Base-by-base conservation (phyloP, 2,797 vertebrate species). In the Nothura maculosa region DNA sequence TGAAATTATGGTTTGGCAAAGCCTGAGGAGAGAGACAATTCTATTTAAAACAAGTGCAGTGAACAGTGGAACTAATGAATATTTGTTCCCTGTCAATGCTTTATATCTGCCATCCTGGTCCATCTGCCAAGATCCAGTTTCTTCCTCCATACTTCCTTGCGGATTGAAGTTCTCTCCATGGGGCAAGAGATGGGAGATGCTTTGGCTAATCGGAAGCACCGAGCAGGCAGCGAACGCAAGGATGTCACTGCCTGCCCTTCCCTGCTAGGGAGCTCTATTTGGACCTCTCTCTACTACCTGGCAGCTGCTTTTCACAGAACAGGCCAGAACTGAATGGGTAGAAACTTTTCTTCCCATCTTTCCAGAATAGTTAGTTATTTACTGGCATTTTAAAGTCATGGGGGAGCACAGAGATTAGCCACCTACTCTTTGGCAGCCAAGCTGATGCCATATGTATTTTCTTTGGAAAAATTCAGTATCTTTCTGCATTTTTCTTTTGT, bases 21-120 rank as follows among this genome's bases (percentile, higher is more conserved):
- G 17, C n/a, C 60, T 73, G 70, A 86, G 27, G 36, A 38, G 70
- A 78, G 30, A 60, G 30, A 55, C 54, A 55, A 8, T 6, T 87
- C 6, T 70, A 0, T 85, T 74, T 75, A 55, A 77, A 87, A 34
- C 5, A 17, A n/a, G 18, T 14, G 16, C 55, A 73, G 22, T 21
- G 20, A 76, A 45, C 10, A 24, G 38, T 0, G 0, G 62, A 67
- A 54, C 54, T 61, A 21, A 54, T 0, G 0, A 77, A 50, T 42
- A 45, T 21, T 8, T 54, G 17, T 43, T 57, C n/a, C 52, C 7
- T 57, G 0, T 40, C 4, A 36, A 16, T 25, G 19, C 30, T 40
- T 52, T 70, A 11, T 1, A 45, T 5, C 10, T 54, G 6, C 12
- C 38, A 13, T 16, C 40, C 40, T 40, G 40, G 40, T 40, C 40